These are phyloP conservation scores for Chrysemys picta DNA, from an alignment of 2,113 vertebrate genomes.

Conservation along the genomic window DNA sequence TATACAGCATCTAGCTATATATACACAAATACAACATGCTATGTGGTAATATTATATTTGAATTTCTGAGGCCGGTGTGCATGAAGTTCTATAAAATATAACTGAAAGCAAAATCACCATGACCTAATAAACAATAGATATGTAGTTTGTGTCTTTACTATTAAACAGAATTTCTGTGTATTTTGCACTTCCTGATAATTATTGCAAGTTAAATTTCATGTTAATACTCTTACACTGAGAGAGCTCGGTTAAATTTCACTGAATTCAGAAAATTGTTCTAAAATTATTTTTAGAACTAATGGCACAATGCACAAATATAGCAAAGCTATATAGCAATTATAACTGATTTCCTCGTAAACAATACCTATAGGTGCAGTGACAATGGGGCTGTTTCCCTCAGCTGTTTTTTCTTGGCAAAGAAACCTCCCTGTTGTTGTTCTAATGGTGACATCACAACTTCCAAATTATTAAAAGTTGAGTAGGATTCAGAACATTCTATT, in stretches of 20 bases:
- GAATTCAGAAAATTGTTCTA: background rate
- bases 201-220: background rate
- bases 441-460: constrained; percentile 2
- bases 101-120: constrained; percentile 67
- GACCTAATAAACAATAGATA: constrained; percentile 67
- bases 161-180: constrained; percentile 18
- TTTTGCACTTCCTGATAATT: background rate
- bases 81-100: constrained; percentile 57
- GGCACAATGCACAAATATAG: rapidly evolving
- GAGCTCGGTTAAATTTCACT: background rate
- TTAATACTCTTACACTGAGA: background rate
- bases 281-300: background rate
- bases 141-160: constrained; percentile 47
- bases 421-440: constrained; percentile 21
- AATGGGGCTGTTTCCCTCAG: background rate
- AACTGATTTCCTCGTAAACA: background rate
- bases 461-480: constrained; percentile 57
- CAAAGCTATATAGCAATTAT: background rate
- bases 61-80: constrained; percentile 62
- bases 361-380: background rate
- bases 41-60: constrained; percentile 69
- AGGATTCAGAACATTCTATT: constrained; percentile 46
- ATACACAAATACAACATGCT: constrained; percentile 37
- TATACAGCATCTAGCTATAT: constrained; percentile 19
- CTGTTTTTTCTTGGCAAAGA: constrained; percentile 2